Evolutionary conservation across 2,113 vertebrate species (phyloP).

Genomic region (Mohoua ochrocephala): DNA sequence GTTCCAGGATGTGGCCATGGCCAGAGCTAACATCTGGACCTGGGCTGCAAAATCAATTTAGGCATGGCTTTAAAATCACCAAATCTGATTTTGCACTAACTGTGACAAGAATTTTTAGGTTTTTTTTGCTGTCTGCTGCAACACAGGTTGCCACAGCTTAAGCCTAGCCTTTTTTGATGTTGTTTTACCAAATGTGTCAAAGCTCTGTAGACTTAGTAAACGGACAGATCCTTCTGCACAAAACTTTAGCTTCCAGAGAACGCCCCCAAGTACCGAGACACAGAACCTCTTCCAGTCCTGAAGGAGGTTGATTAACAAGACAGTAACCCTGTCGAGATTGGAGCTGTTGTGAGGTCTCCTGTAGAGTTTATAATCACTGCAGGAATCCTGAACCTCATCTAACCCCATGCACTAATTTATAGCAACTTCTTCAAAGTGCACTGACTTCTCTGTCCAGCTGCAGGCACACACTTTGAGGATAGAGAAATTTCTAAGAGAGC

Average conservation of each 20-base stretch:
- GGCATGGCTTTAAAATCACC: background rate
- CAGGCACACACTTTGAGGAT: background rate
- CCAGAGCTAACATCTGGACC: background rate
- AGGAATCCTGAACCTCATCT: constrained; percentile 35
- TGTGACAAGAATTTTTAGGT: background rate
- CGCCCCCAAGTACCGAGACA: background rate
- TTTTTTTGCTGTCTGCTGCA: background rate
- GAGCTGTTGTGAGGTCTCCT: constrained; percentile 2
- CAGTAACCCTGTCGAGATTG: background rate
- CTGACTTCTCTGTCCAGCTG: background rate
- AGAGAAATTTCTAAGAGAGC: background rate
- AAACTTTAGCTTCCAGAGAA: background rate
- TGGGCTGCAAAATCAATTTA: background rate
- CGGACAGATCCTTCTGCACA: background rate
- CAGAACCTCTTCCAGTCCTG: background rate
- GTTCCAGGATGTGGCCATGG: background rate
- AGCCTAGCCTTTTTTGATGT: background rate
- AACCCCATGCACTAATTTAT: constrained; percentile 6
- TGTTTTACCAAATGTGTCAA: background rate
- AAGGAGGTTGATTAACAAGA: constrained; percentile 47
- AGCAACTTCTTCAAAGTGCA: constrained; percentile 1
- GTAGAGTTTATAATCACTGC: constrained; percentile 38
- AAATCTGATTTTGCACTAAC: background rate
- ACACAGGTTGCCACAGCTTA: background rate
- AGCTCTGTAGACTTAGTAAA: background rate